Conservation (phyloP, 1,140 invertebrate species). For the Polyergus mexicanus region DNA sequence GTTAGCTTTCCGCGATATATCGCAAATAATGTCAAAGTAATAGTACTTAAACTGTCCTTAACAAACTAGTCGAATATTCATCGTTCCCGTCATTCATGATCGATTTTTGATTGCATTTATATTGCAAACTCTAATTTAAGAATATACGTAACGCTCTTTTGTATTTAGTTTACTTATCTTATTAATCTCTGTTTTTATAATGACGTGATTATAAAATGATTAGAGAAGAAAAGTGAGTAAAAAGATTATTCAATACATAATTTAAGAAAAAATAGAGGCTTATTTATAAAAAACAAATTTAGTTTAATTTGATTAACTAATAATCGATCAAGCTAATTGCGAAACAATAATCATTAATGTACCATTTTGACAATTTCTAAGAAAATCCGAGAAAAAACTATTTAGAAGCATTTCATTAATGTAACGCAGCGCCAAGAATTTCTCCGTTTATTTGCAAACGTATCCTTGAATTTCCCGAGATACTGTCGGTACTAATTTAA, state of each 20-base stretch:
- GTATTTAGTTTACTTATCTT: background rate
- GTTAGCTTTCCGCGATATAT: slow-evolving; percentile 61
- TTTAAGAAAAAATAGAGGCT: too few relatives aligned
- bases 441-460: slow-evolving; percentile 8
- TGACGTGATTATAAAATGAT: too few relatives aligned
- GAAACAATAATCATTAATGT: background rate
- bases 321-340: too few relatives aligned
- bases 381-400: slow-evolving; percentile 11
- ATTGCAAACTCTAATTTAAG: background rate
- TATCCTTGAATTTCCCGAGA: slow-evolving; percentile 20
- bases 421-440: slow-evolving; percentile 1
- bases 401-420: background rate
- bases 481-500: slow-evolving; percentile 49
- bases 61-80: slow-evolving; percentile 34
- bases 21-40: slow-evolving; percentile 63
- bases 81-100: background rate
- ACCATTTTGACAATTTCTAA: background rate
- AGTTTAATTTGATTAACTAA: too few relatives aligned
- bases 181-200: background rate
- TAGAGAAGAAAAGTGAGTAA: too few relatives aligned
- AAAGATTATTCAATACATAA: too few relatives aligned
- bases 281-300: too few relatives aligned
- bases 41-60: slow-evolving; percentile 63
- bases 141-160: too few relatives aligned
- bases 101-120: background rate